phyloP scores from a whole-genome alignment of 2,888 invertebrate genomes.

The Leptopterna dolabrata region DNA sequence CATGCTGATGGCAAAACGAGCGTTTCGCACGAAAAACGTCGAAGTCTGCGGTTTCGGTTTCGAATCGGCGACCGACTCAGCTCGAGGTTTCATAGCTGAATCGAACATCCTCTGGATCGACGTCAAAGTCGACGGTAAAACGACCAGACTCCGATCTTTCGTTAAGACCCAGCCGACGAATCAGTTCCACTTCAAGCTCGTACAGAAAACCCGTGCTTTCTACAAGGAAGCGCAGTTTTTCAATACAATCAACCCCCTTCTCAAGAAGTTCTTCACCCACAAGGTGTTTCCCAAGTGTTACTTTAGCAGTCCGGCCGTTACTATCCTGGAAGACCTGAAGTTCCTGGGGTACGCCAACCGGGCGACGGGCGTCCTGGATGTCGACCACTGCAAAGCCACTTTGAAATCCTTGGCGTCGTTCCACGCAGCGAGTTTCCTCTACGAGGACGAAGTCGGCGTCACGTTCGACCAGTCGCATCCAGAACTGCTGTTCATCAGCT shows the following conservation, averaged over 20 bases:
- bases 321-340: conserved; percentile 12
- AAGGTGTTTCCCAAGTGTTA: conserved; percentile 14
- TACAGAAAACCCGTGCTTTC: background rate
- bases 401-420: conserved; percentile 16
- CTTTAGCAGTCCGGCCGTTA: background rate
- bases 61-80: background rate
- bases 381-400: conserved; percentile 8
- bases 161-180: conserved; percentile 9
- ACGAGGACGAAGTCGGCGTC: background rate
- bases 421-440: conserved; percentile 21
- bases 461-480: background rate
- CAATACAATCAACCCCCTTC: background rate
- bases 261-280: conserved; percentile 13
- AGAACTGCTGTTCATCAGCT: background rate
- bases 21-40: background rate
- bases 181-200: conserved; percentile 15
- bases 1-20: background rate
- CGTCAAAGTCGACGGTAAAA: background rate
- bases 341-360: background rate
- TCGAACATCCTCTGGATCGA: conserved; percentile 21
- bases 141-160: background rate
- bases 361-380: background rate
- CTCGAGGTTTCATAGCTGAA: background rate
- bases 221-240: conserved; percentile 33
- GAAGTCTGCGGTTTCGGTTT: background rate